phyloP scores from a whole-genome alignment of 2,113 vertebrate species.

The Phylloscopus whistleri region DNA sequence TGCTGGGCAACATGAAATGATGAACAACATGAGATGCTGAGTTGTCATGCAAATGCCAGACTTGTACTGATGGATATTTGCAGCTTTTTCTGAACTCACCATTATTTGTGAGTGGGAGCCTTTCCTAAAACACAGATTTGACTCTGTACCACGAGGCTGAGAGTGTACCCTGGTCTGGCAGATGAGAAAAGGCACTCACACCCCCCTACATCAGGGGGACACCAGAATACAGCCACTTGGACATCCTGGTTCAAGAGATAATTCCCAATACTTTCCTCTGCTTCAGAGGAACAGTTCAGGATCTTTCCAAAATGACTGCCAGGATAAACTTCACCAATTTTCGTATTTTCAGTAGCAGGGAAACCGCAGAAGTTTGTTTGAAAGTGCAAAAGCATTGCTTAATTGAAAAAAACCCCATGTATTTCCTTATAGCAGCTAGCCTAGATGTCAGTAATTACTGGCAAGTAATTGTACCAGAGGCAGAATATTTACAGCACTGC shows the following conservation, averaged over 20 bases:
- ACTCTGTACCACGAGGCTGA: not conserved
- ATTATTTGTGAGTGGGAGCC: not conserved
- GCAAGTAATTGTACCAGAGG: not conserved
- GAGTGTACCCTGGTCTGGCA: not conserved
- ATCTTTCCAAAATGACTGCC: slow-evolving; percentile 54
- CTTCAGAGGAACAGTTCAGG: slow-evolving; percentile 41
- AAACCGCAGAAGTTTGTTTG: not conserved
- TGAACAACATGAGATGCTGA: not conserved
- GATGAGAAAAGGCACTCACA: not conserved
- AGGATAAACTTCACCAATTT: slow-evolving; percentile 58
- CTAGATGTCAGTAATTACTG: not conserved
- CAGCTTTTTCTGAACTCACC: not conserved
- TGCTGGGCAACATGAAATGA: not conserved
- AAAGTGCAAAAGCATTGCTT: not conserved
- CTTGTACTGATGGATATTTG: not conserved
- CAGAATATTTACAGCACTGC: not conserved
- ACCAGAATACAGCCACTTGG: slow-evolving; percentile 25
- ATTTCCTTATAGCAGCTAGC: not conserved
- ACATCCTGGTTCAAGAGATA: slow-evolving; percentile 62
- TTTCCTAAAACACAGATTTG: not conserved
- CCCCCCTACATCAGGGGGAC: not conserved
- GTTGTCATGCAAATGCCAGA: not conserved
- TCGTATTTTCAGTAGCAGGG: slow-evolving; percentile 55
- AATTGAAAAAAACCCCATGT: not conserved
- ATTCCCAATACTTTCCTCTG: slow-evolving; percentile 57